phyloP scores from a whole-genome alignment of 2,113 vertebrate species.

The Genyomyrus donnyi region DNA sequence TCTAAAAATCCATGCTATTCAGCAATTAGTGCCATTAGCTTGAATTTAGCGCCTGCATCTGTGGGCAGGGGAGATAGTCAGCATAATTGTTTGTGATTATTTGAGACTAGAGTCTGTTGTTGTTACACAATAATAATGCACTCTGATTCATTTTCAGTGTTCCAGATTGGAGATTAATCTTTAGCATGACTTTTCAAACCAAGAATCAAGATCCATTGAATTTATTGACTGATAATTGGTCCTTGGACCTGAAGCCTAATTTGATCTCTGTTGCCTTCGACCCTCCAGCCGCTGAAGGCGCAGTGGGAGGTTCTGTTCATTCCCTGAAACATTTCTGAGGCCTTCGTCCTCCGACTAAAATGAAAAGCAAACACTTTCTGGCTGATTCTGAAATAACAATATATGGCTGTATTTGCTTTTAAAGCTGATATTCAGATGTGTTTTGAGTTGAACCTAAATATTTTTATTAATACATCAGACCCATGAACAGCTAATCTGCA shows the following conservation, averaged over 20 bases:
- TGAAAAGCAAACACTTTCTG: conserved; percentile 16
- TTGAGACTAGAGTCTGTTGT: neutral
- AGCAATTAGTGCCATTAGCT: neutral
- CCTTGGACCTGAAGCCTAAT: neutral
- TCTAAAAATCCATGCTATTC: conserved; percentile 1
- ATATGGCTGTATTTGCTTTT: neutral
- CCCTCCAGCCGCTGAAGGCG: neutral
- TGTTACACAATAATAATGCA: conserved; percentile 7
- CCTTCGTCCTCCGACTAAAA: neutral
- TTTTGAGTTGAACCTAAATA: neutral
- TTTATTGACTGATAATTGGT: neutral
- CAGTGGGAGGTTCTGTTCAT: neutral
- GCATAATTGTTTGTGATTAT: conserved; percentile 8
- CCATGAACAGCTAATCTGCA: neutral
- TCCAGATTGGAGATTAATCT: neutral
- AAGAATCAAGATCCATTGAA: neutral
- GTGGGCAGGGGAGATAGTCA: neutral
- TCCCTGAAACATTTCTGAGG: neutral
- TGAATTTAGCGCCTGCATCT: neutral
- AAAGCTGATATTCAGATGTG: conserved; percentile 8
- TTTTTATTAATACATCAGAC: neutral
- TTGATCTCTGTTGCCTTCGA: neutral
- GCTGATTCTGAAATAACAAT: conserved; percentile 5
- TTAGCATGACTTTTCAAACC: neutral
- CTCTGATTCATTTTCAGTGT: neutral